Percentiles rank a stretch among this genome's conserved stretches.
phyloP scores from a whole-genome alignment of 2,888 invertebrate species.

The Apamea anceps region DNA sequence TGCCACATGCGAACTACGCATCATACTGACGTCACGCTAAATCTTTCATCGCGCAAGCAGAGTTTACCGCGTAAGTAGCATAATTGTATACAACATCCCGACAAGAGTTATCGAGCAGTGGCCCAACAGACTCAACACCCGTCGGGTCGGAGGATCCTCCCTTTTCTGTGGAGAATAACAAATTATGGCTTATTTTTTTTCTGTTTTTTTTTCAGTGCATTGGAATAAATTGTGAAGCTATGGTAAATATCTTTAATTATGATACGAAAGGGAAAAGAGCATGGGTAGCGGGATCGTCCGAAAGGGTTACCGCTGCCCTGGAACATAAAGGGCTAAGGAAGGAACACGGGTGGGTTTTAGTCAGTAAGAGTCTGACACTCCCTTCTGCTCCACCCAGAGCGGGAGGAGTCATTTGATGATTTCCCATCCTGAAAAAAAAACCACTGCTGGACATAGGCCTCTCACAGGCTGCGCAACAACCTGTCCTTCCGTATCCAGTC shows the following conservation, averaged over 20 bases:
- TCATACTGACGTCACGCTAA: neutral
- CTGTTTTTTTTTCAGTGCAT: slow-evolving; percentile 6
- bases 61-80: neutral
- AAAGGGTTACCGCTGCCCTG: too few species aligned
- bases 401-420: too few species aligned
- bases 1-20: neutral
- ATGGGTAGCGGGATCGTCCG: too few species aligned
- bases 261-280: neutral
- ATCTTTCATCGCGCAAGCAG: neutral
- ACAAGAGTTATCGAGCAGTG: neutral
- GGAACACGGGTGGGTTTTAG: too few species aligned
- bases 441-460: neutral
- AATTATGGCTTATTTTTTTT: neutral
- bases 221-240: slow-evolving; percentile 5
- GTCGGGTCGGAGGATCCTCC: neutral
- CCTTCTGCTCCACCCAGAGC: too few species aligned
- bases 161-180: neutral
- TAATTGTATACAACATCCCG: neutral
- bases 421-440: too few species aligned
- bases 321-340: too few species aligned
- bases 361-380: too few species aligned
- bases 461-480: neutral
- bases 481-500: neutral
- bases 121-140: neutral
- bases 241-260: slow-evolving; percentile 10